phyloP scores from a whole-genome alignment of 2,888 invertebrate species.

The Drosophila prostipennis region DNA sequence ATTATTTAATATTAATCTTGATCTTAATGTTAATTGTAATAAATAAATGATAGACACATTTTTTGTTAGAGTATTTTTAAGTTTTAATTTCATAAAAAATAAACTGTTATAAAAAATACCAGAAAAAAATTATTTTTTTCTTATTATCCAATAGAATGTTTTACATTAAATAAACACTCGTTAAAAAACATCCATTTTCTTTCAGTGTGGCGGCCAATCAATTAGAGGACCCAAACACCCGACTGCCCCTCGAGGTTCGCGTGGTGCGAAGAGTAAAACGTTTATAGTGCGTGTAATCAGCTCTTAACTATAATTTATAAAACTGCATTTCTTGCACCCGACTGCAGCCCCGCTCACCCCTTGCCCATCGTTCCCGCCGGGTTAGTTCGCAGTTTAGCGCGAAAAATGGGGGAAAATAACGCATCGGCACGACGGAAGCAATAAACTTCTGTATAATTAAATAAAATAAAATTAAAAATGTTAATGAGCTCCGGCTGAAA shows the following conservation, averaged over 20 bases:
- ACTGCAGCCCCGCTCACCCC: neutral
- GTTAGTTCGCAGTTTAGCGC: slow-evolving; percentile 74
- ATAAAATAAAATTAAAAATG: slow-evolving; percentile 81
- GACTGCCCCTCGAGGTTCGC: slow-evolving; percentile 25
- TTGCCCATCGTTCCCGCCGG: neutral
- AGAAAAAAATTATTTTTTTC: too few relatives aligned
- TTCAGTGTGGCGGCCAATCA: slow-evolving; percentile 59
- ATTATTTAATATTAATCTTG: too few relatives aligned
- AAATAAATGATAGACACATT: too few relatives aligned
- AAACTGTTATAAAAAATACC: too few relatives aligned
- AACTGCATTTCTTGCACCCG: slow-evolving; percentile 43
- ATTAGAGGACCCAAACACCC: slow-evolving; percentile 53
- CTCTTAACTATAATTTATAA: slow-evolving; percentile 78
- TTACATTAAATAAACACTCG: neutral
- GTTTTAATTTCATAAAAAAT: neutral
- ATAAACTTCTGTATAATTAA: slow-evolving; percentile 79
- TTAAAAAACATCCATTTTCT: neutral
- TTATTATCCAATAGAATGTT: neutral
- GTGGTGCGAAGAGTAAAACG: slow-evolving; percentile 67
- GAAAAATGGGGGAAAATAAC: slow-evolving; percentile 47
- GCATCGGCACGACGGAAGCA: slow-evolving; percentile 74
- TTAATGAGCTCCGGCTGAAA: slow-evolving; percentile 59
- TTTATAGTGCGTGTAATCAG: slow-evolving; percentile 80
- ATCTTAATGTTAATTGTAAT: too few relatives aligned
- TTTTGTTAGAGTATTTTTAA: too few relatives aligned